phyloP scores from a whole-genome alignment of 2,888 invertebrate genomes.

The Oscheius sp. region DNA sequence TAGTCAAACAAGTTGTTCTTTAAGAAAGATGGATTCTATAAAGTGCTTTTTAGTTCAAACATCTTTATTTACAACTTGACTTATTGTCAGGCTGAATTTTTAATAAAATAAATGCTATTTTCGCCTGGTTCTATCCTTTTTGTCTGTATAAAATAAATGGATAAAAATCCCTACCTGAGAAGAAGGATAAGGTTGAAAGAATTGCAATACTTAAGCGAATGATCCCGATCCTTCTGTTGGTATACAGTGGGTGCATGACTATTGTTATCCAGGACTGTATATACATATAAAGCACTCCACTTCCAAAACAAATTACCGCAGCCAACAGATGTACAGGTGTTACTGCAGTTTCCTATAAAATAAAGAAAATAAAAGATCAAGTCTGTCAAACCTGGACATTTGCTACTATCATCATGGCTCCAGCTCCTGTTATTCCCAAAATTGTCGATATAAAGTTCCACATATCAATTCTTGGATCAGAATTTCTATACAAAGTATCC shows the following conservation, averaged over 20 bases:
- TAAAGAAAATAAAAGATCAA: background rate
- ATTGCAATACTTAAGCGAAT: conserved; percentile 50
- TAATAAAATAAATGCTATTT: no score
- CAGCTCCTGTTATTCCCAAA: conserved; percentile 52
- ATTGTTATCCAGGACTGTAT: conserved; percentile 37
- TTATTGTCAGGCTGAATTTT: no score
- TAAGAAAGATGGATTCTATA: no score
- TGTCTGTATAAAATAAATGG: no score
- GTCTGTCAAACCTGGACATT: conserved; percentile 68
- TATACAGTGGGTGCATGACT: conserved; percentile 31
- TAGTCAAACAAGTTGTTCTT: no score
- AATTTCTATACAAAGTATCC: conserved; percentile 49
- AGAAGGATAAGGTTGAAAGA: conserved; percentile 42
- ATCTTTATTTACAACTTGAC: no score
- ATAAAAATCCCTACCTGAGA: conserved; percentile 52
- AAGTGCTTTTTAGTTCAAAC: no score
- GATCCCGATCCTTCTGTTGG: conserved; percentile 34
- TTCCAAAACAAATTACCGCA: conserved; percentile 59
- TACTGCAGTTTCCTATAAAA: conserved; percentile 66
- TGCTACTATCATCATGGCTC: conserved; percentile 67
- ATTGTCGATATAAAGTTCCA: conserved; percentile 46
- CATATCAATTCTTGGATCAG: conserved; percentile 40
- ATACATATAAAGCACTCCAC: conserved; percentile 60
- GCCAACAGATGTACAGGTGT: conserved; percentile 60
- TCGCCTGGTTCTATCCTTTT: no score